Conservation (phyloP, 2,888 invertebrate genomes). For the Chrysotoxum bicinctum region DNA sequence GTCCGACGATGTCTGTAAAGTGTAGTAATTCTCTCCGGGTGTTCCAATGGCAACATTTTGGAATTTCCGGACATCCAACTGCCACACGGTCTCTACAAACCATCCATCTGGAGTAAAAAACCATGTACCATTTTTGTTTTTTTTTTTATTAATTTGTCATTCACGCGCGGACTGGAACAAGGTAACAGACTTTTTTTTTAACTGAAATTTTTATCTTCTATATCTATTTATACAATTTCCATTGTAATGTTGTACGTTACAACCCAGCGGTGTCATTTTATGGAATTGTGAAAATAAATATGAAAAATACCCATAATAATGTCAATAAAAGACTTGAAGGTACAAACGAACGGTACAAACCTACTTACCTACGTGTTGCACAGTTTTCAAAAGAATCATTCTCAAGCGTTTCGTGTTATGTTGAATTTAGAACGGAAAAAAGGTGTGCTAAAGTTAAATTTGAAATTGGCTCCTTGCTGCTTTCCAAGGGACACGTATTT, state of each 20-base stretch:
- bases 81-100: not conserved
- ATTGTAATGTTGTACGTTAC: not conserved
- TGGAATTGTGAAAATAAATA: slow-evolving; percentile 5
- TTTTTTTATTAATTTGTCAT: not conserved
- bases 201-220: not conserved
- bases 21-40: not conserved
- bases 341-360: not conserved
- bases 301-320: slow-evolving; percentile 7
- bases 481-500: not conserved
- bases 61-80: not conserved
- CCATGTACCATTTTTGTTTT: not conserved
- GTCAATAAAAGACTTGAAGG: slow-evolving; percentile 1
- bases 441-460: not conserved
- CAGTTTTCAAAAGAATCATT: not conserved
- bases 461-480: not conserved
- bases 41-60: not conserved
- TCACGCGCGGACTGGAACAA: not conserved
- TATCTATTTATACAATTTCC: not conserved
- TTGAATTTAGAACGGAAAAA: not conserved
- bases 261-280: not conserved
- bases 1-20: not conserved
- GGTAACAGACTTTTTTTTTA: not conserved
- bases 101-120: not conserved
- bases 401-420: not conserved
- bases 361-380: not conserved